Evolutionary conservation across 1,140 invertebrate genomes (phyloP).

Genomic region (Andrena cerasifolii): DNA sequence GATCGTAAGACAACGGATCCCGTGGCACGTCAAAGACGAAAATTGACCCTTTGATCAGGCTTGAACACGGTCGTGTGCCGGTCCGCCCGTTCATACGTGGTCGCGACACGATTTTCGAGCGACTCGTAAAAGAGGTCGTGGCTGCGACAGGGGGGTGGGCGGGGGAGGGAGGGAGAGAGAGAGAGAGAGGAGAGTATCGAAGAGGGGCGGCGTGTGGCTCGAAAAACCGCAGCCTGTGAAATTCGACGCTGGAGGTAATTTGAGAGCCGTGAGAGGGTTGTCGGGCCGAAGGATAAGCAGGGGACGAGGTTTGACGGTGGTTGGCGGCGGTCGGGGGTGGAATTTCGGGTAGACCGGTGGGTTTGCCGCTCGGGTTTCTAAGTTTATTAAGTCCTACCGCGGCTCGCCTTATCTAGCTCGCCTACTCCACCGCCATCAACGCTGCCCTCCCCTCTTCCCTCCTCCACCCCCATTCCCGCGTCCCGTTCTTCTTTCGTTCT

Average conservation of each 20-base stretch:
- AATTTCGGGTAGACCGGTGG: conserved; percentile 57
- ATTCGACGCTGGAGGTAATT: conserved; percentile 66
- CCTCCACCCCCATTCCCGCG: conserved; percentile 8
- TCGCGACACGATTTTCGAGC: conserved; percentile 51
- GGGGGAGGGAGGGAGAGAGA: no score
- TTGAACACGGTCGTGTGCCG: background rate
- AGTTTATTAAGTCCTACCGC: conserved; percentile 76
- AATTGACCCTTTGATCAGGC: conserved; percentile 39
- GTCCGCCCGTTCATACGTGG: conserved; percentile 1
- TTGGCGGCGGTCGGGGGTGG: conserved; percentile 53
- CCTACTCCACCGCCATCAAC: conserved; percentile 50
- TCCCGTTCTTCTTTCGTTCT: conserved; percentile 54
- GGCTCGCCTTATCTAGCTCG: conserved; percentile 70
- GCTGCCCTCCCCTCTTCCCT: conserved; percentile 16
- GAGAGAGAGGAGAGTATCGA: conserved; percentile 36
- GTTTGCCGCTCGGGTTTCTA: conserved; percentile 64
- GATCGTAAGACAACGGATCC: conserved; percentile 4
- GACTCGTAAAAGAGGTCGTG: conserved; percentile 30
- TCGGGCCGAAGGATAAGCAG: conserved; percentile 49
- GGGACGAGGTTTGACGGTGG: conserved; percentile 45
- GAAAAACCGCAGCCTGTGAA: conserved; percentile 63
- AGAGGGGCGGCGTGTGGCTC: conserved; percentile 24
- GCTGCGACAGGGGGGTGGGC: background rate
- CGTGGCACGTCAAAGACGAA: conserved; percentile 12
- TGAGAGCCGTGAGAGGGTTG: conserved; percentile 67